A percentile compares a stretch with the other conserved stretches of the same genome.
Evolutionary conservation across 2,797 vertebrate genomes (phyloP).

Genomic region (Amblyraja radiata): DNA sequence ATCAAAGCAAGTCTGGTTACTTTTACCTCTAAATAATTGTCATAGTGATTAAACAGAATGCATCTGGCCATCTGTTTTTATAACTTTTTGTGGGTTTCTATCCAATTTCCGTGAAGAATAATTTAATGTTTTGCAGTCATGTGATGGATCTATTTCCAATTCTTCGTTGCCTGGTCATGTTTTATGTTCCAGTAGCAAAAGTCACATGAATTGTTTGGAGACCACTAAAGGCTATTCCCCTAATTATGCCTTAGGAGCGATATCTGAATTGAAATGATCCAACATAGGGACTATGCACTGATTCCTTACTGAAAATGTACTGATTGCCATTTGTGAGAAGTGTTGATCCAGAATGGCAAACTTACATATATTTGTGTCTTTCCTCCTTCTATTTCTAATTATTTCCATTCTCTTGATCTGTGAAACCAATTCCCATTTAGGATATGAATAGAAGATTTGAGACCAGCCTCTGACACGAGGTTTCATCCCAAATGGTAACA

Average conservation of each 20-base stretch:
- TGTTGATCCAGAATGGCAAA: background rate
- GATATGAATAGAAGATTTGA: background rate
- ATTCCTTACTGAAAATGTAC: background rate
- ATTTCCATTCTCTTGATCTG: background rate
- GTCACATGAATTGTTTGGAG: background rate
- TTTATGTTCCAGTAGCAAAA: conserved; percentile 13
- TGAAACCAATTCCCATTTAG: background rate
- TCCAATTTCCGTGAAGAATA: conserved; percentile 24
- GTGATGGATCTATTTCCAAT: background rate
- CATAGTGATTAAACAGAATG: conserved; percentile 7
- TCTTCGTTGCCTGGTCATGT: background rate
- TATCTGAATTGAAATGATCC: background rate
- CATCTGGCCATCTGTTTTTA: conserved; percentile 23
- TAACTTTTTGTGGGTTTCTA: conserved; percentile 23
- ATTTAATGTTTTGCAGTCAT: conserved; percentile 1
- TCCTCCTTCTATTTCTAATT: background rate
- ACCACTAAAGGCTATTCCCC: background rate
- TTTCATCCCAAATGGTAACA: background rate
- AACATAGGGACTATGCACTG: background rate
- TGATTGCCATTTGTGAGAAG: background rate
- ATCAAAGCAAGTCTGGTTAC: conserved; percentile 24
- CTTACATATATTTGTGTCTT: background rate
- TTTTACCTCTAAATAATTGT: conserved; percentile 26
- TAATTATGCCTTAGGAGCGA: background rate
- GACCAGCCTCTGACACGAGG: background rate